A percentile compares a stretch with the other conserved stretches of the same genome.
These are phyloP conservation scores for Sinohyriopsis cumingii DNA, from an alignment of 2,888 invertebrate genomes.

Conservation along the genomic window DNA sequence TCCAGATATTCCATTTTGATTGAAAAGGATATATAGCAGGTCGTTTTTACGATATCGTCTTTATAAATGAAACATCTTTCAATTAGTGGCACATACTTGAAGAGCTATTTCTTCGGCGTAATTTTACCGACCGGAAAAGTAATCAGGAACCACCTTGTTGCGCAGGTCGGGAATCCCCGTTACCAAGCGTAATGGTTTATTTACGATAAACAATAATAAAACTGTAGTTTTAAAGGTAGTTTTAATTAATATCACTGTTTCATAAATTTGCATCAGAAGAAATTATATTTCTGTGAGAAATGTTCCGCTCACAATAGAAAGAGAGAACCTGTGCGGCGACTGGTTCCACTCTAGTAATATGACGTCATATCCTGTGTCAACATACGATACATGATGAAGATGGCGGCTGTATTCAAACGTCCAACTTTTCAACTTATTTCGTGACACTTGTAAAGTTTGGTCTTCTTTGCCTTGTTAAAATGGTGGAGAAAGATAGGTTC, in stretches of 20 bases:
- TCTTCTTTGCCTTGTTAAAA: constrained; percentile 17
- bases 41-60: too few species aligned
- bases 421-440: constrained; percentile 4
- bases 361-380: constrained; percentile 19
- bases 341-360: neutral
- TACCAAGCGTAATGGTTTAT: constrained; percentile 42
- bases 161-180: constrained; percentile 60
- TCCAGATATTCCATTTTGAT: too few species aligned
- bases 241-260: too few species aligned
- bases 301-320: too few species aligned
- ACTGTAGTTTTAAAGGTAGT: too few species aligned
- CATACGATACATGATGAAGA: constrained; percentile 26
- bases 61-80: too few species aligned
- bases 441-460: neutral
- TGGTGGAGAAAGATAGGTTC: constrained; percentile 64
- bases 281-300: too few species aligned
- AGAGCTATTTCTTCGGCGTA: neutral
- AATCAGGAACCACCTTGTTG: constrained; percentile 32
- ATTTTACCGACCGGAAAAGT: neutral
- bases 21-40: too few species aligned
- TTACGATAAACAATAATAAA: too few species aligned
- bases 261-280: too few species aligned
- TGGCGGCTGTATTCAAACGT: constrained; percentile 65
- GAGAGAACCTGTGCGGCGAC: too few species aligned
- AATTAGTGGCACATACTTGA: too few species aligned